These are phyloP conservation scores for Sula dactylatra DNA, from an alignment of 2,113 vertebrate genomes.

Conservation along the genomic window DNA sequence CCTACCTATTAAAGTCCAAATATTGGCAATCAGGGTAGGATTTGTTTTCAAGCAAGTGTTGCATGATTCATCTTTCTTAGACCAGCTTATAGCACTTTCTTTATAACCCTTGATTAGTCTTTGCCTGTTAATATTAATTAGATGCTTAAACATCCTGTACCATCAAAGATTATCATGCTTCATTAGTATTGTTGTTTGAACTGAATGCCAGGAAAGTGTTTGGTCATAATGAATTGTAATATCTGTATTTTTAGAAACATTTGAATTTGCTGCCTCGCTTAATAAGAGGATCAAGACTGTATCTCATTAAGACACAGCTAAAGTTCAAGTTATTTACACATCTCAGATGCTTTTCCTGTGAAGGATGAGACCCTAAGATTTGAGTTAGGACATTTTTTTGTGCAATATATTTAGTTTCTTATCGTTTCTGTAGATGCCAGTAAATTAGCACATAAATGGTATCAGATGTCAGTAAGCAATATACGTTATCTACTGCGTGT, in stretches of 20 bases:
- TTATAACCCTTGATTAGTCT: not conserved
- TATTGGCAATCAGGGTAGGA: not conserved
- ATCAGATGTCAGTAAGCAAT: not conserved
- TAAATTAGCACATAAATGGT: not conserved
- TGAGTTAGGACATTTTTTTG: not conserved
- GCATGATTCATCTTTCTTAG: not conserved
- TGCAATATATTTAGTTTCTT: not conserved
- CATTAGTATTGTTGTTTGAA: constrained; percentile 22
- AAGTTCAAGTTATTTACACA: constrained; percentile 40
- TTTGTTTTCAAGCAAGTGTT: constrained; percentile 1
- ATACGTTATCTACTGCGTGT: not conserved
- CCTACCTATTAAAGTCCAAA: not conserved
- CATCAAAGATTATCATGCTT: constrained; percentile 15
- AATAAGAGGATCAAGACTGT: not conserved
- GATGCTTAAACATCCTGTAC: constrained; percentile 7
- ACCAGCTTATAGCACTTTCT: not conserved
- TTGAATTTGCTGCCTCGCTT: not conserved
- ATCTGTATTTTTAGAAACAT: constrained; percentile 37
- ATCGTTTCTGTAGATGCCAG: not conserved
- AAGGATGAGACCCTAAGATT: not conserved
- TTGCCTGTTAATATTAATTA: constrained; percentile 25
- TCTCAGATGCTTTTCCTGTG: constrained; percentile 32
- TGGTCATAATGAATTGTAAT: not conserved
- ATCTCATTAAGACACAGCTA: not conserved
- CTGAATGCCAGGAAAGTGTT: constrained; percentile 5